Conservation (phyloP, 2,113 vertebrate species). For the Neomonachus schauinslandi region DNA sequence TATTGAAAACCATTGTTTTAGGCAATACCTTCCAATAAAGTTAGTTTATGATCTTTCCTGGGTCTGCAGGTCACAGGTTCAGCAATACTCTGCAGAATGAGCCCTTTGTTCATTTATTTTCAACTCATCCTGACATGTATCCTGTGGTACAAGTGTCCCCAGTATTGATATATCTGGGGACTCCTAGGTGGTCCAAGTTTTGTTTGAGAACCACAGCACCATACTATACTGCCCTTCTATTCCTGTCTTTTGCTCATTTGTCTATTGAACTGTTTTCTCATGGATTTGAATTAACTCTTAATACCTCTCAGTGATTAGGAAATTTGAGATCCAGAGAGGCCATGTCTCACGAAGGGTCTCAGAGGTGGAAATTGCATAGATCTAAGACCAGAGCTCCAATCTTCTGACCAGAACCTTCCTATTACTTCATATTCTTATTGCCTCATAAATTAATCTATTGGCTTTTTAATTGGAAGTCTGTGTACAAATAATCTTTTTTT, state of each 20-base stretch:
- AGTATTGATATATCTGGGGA: not conserved
- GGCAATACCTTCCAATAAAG: not conserved
- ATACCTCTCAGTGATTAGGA: not conserved
- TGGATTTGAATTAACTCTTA: not conserved
- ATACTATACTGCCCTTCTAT: not conserved
- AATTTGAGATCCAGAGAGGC: not conserved
- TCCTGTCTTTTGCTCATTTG: not conserved
- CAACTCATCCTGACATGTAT: not conserved
- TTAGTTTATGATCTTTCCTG: not conserved
- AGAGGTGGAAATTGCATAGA: not conserved
- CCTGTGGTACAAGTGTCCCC: not conserved
- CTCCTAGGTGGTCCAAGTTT: not conserved
- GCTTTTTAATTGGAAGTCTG: constrained; percentile 29
- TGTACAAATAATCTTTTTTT: not conserved
- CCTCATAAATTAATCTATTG: not conserved
- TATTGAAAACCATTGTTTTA: not conserved
- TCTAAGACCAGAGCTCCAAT: not conserved
- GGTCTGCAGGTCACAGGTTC: not conserved
- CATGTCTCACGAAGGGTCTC: not conserved
- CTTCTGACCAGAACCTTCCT: not conserved
- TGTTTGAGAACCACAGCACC: not conserved
- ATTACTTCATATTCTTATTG: not conserved
- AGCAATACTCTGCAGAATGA: not conserved
- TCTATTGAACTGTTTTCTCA: not conserved
- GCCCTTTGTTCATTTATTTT: not conserved